These are phyloP conservation scores for Antechinus stuartii DNA, from an alignment of 2,113 vertebrate genomes.

Conservation along the genomic window DNA sequence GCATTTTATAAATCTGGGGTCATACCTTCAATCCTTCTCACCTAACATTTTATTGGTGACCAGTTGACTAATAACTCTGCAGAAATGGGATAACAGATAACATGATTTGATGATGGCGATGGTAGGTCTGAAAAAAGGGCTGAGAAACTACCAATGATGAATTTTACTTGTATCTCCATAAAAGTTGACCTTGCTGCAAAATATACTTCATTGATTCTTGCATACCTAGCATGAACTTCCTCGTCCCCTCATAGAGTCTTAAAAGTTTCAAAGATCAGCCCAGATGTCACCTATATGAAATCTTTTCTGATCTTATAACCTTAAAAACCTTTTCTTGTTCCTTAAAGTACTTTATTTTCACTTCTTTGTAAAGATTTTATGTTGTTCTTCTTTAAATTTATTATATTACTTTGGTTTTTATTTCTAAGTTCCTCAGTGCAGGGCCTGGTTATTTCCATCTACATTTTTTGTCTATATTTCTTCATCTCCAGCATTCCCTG, in stretches of 20 bases:
- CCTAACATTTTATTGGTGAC: not conserved
- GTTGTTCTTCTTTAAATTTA: not conserved
- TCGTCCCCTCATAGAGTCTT: not conserved
- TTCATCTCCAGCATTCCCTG: not conserved
- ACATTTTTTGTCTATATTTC: not conserved
- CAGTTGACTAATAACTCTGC: not conserved
- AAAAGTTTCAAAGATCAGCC: not conserved
- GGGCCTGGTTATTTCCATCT: not conserved
- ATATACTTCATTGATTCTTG: not conserved
- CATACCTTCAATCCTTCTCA: not conserved
- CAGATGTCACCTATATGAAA: not conserved
- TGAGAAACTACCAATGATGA: not conserved
- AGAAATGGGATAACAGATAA: not conserved
- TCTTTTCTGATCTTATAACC: not conserved
- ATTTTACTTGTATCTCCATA: not conserved
- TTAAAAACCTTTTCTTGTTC: not conserved
- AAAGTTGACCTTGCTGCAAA: not conserved
- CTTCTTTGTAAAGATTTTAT: not conserved
- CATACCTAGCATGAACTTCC: not conserved
- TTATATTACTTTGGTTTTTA: not conserved
- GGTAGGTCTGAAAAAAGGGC: not conserved
- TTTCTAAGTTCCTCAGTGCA: not conserved
- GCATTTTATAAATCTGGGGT: not conserved
- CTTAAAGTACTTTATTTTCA: not conserved
- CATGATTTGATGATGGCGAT: not conserved